Evolutionary conservation across 2,888 invertebrate species (phyloP).

Genomic region (Schizotus pectinicornis): DNA sequence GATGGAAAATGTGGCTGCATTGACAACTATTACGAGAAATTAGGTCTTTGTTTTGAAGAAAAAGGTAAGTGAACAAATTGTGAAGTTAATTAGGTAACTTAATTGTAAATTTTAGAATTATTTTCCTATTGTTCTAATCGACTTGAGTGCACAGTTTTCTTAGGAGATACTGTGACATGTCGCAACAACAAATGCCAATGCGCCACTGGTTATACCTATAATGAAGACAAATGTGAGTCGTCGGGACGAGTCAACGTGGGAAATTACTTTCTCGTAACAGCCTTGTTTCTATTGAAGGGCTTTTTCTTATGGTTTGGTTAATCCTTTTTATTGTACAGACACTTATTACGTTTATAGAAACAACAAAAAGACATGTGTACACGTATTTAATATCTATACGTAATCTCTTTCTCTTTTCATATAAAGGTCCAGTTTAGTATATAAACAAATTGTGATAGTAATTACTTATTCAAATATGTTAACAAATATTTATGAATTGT

Average conservation of each 20-base stretch:
- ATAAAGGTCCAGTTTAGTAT: constrained; percentile 34
- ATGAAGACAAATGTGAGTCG: constrained; percentile 29
- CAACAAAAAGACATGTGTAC: constrained; percentile 34
- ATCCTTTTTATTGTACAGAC: constrained; percentile 31
- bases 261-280: constrained; percentile 7
- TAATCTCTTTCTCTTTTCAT: constrained; percentile 21
- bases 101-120: constrained; percentile 34
- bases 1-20: constrained; percentile 26
- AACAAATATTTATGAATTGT: constrained; percentile 25
- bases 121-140: constrained; percentile 38
- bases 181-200: constrained; percentile 44
- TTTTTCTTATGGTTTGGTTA: constrained; percentile 17
- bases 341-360: constrained; percentile 27
- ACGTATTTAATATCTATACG: constrained; percentile 32
- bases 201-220: constrained; percentile 30
- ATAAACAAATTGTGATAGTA: constrained; percentile 35
- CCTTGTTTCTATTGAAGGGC: constrained; percentile 7
- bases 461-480: constrained; percentile 20
- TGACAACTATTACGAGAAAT: constrained; percentile 16
- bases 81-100: constrained; percentile 15
- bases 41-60: constrained; percentile 22
- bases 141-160: constrained; percentile 35
- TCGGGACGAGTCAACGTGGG: not conserved
- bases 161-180: constrained; percentile 39
- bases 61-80: constrained; percentile 29